These are phyloP conservation scores for Cydia amplana DNA, from an alignment of 1,140 invertebrate species.

Conservation along the genomic window DNA sequence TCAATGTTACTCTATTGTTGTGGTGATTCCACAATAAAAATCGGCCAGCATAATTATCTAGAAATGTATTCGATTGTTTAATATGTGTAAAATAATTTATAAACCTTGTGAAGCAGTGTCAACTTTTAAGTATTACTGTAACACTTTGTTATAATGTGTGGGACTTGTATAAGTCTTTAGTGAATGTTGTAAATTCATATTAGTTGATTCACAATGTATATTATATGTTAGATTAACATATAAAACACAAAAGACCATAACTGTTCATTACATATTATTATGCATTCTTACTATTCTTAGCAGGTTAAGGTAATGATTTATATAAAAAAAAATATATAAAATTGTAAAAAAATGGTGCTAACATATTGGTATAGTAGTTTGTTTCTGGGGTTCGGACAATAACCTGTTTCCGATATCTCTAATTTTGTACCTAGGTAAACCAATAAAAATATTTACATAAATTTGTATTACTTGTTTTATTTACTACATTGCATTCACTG, in stretches of 20 bases:
- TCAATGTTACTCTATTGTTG: not conserved
- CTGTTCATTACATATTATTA: slow-evolving; percentile 57
- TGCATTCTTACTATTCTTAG: slow-evolving; percentile 72
- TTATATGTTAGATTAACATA: slow-evolving; percentile 27
- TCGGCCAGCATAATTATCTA: slow-evolving; percentile 12
- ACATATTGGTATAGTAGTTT: slow-evolving; percentile 72
- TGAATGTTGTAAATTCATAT: slow-evolving; percentile 24
- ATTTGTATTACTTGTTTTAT: slow-evolving; percentile 43
- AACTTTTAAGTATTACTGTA: slow-evolving; percentile 17
- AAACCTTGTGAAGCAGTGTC: not conserved
- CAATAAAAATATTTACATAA: slow-evolving; percentile 60
- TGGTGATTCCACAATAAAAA: not conserved
- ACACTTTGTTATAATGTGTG: not conserved
- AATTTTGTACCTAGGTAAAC: slow-evolving; percentile 70
- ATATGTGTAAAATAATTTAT: not conserved
- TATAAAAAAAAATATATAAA: slow-evolving; percentile 62
- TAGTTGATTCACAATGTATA: slow-evolving; percentile 5
- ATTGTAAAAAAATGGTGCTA: slow-evolving; percentile 75
- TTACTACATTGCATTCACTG: no score
- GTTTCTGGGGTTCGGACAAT: slow-evolving; percentile 61
- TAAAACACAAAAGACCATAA: slow-evolving; percentile 60
- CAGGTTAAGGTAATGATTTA: slow-evolving; percentile 68
- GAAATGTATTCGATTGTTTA: not conserved
- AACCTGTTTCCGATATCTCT: slow-evolving; percentile 62
- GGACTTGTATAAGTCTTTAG: slow-evolving; percentile 1